phyloP scores from a whole-genome alignment of 2,113 vertebrate genomes.

The Calidris pugnax region DNA sequence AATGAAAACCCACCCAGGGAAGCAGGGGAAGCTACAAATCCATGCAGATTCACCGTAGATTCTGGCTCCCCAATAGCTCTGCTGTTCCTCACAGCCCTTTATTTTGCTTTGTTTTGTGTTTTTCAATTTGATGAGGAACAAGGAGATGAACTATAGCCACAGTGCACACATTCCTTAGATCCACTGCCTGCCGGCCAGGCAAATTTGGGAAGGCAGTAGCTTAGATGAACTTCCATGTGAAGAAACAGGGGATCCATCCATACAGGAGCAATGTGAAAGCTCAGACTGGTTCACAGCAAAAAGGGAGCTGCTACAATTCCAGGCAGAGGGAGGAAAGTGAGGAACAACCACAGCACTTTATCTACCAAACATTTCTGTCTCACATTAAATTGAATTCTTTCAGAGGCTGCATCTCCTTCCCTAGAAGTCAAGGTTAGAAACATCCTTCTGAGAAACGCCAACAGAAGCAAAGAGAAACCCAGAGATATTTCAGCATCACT shows the following conservation, averaged over 20 bases:
- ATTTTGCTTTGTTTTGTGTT: background rate
- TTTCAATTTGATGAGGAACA: background rate
- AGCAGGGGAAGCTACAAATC: background rate
- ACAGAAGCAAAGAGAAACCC: background rate
- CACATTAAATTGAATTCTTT: conserved; percentile 13
- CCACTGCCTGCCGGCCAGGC: background rate
- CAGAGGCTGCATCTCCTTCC: background rate
- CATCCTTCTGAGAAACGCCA: background rate
- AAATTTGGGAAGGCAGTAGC: background rate
- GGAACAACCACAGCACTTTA: background rate
- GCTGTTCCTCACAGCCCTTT: background rate
- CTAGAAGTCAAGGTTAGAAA: background rate
- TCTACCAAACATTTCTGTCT: background rate
- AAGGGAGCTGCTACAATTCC: background rate
- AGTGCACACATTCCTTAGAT: background rate
- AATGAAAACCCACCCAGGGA: background rate
- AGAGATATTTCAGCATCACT: background rate
- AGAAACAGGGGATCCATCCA: background rate
- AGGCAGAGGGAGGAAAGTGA: background rate
- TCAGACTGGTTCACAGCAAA: background rate
- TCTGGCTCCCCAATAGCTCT: background rate
- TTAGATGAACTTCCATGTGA: background rate
- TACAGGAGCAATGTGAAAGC: background rate
- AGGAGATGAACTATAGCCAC: background rate
- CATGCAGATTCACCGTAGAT: background rate